A percentile compares a stretch with the other conserved stretches of the same genome.
These are phyloP conservation scores for Aspidapion aeneum DNA, from an alignment of 2,888 invertebrate genomes.

Conservation along the genomic window DNA sequence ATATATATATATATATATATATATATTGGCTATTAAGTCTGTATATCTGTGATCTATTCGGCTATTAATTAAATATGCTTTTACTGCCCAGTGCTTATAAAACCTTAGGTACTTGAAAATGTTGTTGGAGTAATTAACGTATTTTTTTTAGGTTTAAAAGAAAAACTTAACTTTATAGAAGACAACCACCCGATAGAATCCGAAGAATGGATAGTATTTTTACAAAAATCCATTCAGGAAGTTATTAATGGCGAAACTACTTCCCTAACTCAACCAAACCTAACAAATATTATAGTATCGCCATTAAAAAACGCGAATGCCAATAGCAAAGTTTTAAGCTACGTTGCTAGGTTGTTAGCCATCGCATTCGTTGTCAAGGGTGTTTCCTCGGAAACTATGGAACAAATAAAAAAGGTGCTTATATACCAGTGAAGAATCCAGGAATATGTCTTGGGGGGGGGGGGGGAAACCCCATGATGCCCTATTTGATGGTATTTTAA, in stretches of 20 bases:
- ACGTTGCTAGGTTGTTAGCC: slow-evolving; percentile 60
- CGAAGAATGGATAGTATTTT: slow-evolving; percentile 84
- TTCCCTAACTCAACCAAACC: slow-evolving; percentile 66
- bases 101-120: no score
- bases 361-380: slow-evolving; percentile 59
- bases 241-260: slow-evolving; percentile 76
- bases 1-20: no score
- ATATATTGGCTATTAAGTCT: no score
- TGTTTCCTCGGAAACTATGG: slow-evolving; percentile 45
- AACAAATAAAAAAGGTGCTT: slow-evolving; percentile 50
- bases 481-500: neutral
- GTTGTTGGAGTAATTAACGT: no score
- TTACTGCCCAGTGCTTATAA: no score
- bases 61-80: no score
- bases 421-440: no score
- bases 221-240: slow-evolving; percentile 78
- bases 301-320: slow-evolving; percentile 63
- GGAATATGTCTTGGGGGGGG: no score
- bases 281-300: slow-evolving; percentile 55
- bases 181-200: slow-evolving; percentile 65
- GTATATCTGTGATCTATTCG: no score
- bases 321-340: slow-evolving; percentile 59
- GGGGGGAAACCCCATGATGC: neutral
- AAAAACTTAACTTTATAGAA: slow-evolving; percentile 36
- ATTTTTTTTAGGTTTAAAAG: slow-evolving; percentile 28